These are phyloP conservation scores for Rhadina sibilatrix DNA, from an alignment of 2,113 vertebrate genomes.

Conservation along the genomic window DNA sequence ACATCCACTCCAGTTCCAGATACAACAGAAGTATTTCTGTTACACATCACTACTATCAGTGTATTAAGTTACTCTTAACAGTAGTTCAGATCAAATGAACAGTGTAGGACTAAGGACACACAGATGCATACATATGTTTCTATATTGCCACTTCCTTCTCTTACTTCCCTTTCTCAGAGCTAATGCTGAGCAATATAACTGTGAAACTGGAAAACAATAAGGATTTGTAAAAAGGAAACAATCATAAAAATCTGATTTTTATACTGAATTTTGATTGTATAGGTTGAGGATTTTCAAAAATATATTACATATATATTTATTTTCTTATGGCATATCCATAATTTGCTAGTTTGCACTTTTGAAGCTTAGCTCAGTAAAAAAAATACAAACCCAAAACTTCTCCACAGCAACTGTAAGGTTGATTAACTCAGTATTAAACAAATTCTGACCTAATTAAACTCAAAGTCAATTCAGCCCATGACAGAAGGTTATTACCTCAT, in stretches of 20 bases:
- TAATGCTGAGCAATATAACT: not conserved
- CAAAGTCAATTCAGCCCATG: constrained; percentile 49
- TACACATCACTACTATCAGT: not conserved
- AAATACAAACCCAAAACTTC: not conserved
- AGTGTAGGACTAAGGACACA: not conserved
- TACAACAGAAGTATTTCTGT: not conserved
- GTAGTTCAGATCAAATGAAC: not conserved
- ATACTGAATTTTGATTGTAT: not conserved
- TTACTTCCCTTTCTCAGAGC: not conserved
- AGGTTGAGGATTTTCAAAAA: not conserved
- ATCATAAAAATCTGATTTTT: not conserved
- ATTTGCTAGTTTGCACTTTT: not conserved
- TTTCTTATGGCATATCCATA: not conserved
- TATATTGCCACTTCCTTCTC: not conserved
- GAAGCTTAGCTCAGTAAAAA: not conserved
- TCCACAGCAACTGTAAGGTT: not conserved
- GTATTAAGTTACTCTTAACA: not conserved
- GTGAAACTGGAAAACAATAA: not conserved
- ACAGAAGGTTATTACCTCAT: constrained; percentile 61
- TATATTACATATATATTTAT: not conserved
- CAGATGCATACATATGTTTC: not conserved
- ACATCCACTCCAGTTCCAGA: not conserved
- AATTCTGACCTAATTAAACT: constrained; percentile 56
- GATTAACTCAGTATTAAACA: constrained; percentile 54
- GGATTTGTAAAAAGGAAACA: not conserved